phyloP scores from a whole-genome alignment of 2,888 invertebrate species.

The Drosophila eohydei region DNA sequence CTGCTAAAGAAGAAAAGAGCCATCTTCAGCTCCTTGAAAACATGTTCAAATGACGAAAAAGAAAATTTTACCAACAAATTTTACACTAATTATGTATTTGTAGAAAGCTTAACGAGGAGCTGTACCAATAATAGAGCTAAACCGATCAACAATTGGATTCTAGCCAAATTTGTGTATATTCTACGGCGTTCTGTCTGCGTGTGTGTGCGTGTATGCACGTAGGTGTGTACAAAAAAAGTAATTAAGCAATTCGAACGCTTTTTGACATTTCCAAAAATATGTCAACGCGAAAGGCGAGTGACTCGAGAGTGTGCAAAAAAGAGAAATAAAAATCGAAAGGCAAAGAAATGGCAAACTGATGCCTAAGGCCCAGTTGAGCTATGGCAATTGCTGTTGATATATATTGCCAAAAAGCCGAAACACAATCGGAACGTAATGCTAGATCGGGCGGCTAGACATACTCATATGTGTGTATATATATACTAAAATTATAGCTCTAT shows the following conservation, averaged over 20 bases:
- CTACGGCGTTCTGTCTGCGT: not conserved
- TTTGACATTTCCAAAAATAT: slow-evolving; percentile 81
- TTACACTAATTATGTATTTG: slow-evolving; percentile 26
- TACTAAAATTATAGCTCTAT: slow-evolving; percentile 15
- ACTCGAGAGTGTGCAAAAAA: slow-evolving; percentile 53
- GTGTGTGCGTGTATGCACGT: not conserved
- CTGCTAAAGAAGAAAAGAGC: not conserved
- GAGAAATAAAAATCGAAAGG: slow-evolving; percentile 1
- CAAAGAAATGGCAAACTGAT: slow-evolving; percentile 63
- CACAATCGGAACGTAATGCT: slow-evolving; percentile 57
- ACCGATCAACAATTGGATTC: slow-evolving; percentile 39
- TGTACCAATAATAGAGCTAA: slow-evolving; percentile 30
- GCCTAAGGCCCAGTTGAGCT: slow-evolving; percentile 49
- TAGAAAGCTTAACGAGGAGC: slow-evolving; percentile 11
- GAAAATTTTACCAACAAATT: not conserved
- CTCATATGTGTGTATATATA: not conserved
- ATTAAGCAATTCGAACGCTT: slow-evolving; percentile 74
- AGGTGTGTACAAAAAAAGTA: slow-evolving; percentile 61
- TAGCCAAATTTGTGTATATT: slow-evolving; percentile 42
- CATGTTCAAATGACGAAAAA: not conserved
- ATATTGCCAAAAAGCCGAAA: slow-evolving; percentile 68
- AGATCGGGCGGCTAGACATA: slow-evolving; percentile 52
- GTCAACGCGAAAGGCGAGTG: slow-evolving; percentile 59
- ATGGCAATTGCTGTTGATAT: slow-evolving; percentile 29
- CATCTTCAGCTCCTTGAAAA: not conserved